phyloP scores from a whole-genome alignment of 2,113 vertebrate species.

The Stictonetta naevosa region DNA sequence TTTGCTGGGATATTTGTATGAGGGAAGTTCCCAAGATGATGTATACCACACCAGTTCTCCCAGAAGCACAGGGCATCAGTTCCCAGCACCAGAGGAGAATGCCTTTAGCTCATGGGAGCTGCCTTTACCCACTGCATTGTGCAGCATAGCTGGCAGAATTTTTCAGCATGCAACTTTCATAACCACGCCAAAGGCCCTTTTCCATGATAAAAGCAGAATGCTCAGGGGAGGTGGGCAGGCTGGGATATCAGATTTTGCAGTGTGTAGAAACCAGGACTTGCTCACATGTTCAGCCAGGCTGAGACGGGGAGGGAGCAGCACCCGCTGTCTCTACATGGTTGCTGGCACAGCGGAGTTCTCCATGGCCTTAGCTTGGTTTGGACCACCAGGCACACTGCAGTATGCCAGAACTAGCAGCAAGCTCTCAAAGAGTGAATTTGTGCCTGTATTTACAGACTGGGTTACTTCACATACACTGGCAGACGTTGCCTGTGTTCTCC shows the following conservation, averaged over 20 bases:
- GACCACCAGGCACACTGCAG: neutral
- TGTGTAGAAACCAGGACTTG: neutral
- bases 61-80: neutral
- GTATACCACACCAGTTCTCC: neutral
- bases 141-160: neutral
- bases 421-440: fast-evolving
- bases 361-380: neutral
- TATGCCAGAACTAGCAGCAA: neutral
- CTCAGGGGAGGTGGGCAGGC: neutral
- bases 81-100: neutral
- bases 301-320: neutral
- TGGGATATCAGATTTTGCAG: neutral
- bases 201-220: neutral
- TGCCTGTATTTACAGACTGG: neutral
- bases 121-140: neutral
- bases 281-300: neutral
- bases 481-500: neutral
- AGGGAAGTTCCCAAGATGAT: fast-evolving
- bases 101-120: fast-evolving
- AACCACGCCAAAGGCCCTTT: neutral
- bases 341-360: neutral
- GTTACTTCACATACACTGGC: fast-evolving
- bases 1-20: neutral
- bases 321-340: neutral
- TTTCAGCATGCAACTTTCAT: fast-evolving